Evolutionary conservation across 1,140 invertebrate species (phyloP).

Genomic region (Phenacoccus solenopsis): DNA sequence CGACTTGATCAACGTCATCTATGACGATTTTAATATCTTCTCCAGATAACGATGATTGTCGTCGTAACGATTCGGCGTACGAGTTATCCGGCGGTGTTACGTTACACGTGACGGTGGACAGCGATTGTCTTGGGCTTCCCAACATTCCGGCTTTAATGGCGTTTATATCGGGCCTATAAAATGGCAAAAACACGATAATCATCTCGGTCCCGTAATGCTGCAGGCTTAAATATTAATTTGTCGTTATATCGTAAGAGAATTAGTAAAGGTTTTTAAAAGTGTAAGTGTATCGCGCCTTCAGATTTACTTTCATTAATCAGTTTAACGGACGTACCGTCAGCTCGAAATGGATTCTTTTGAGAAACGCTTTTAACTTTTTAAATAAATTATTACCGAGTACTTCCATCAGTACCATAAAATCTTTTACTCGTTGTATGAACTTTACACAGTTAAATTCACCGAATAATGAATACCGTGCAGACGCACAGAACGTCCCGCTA

Average conservation of each 20-base stretch:
- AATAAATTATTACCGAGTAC: slow-evolving; percentile 3
- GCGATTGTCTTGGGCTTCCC: not conserved
- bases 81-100: not conserved
- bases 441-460: not conserved
- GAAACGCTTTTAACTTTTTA: slow-evolving; percentile 3
- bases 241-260: too few relatives aligned
- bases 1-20: slow-evolving; percentile 67
- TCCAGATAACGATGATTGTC: slow-evolving; percentile 73
- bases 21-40: slow-evolving; percentile 87
- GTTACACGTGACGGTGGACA: slow-evolving; percentile 25
- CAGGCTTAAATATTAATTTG: too few relatives aligned
- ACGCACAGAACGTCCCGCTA: not conserved
- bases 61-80: slow-evolving; percentile 35
- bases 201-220: too few relatives aligned
- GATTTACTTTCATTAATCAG: not conserved
- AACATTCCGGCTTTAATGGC: slow-evolving; percentile 16
- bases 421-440: not conserved
- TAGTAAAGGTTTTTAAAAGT: too few relatives aligned
- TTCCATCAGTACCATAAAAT: slow-evolving; percentile 2
- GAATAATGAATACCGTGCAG: not conserved
- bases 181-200: too few relatives aligned
- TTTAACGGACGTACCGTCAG: not conserved
- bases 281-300: too few relatives aligned
- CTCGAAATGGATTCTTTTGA: not conserved
- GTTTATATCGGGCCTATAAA: slow-evolving; percentile 22